Evolutionary conservation across 1,140 invertebrate genomes (phyloP), one percentile per base, ranked within the genome.

Genomic region (Argopecten irradians): DNA sequence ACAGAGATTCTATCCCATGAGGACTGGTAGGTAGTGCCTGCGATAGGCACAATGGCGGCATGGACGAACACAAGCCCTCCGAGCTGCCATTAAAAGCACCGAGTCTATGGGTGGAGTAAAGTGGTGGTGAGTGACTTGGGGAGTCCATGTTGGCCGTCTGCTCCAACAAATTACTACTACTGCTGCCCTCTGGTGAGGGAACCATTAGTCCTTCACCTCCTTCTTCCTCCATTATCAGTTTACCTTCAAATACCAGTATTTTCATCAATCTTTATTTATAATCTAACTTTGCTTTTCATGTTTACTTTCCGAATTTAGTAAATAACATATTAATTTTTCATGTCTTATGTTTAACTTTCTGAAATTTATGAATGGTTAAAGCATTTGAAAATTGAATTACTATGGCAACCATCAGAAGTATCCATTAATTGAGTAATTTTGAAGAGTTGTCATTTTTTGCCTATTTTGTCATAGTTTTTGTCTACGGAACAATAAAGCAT

Each of bases 21-120:
- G 55, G 55, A 71, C 55, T 71, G n/a, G 55, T 71, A 5, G 55
- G 55, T 28, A 71, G n/a, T 28, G 55, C 22, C 55, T 71, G 55
- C 5, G 55, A 71, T 28, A 71, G n/a, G 28, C 55, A 71, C 55
- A 71, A 71, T 71, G 55, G 55, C n/a, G 55, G 55, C 55, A 71
- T 71, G 5, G 55, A 71, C 5, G 55, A 71, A 71, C 55, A 71
- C n/a, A 71, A 28, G 55, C 55, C 28, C 55, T 71, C 55, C 11
- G 55, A 71, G 55, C 55, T 71, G n/a, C 55, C 55, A 71, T 71
- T 71, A 71, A 71, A 71, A 71, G 55, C 55, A 71, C 55, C 55
- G 28, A 71, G 55, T 71, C 55, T 71, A n/a, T 71, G n/a, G 22
- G 22, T 71, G 55, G 55, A 71, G 55, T 28, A 71, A 71, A 71